Evolutionary conservation across 2,888 invertebrate genomes (phyloP).

Genomic region (Melanchra persicariae): DNA sequence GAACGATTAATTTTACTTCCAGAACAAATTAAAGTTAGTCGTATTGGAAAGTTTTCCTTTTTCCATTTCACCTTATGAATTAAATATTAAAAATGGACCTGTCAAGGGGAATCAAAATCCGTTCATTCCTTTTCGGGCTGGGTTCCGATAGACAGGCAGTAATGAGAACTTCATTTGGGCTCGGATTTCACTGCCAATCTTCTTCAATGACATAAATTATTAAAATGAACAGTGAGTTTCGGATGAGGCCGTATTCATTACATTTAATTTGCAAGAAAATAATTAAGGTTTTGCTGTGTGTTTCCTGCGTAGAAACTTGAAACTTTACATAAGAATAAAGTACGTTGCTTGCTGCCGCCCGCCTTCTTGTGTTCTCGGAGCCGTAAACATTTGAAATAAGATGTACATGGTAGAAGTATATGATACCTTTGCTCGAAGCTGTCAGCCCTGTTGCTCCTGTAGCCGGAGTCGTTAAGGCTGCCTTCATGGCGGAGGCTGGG

Average conservation of each 20-base stretch:
- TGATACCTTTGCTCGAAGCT: slow-evolving; percentile 96
- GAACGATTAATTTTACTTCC: slow-evolving; percentile 47
- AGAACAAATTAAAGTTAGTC: slow-evolving; percentile 56
- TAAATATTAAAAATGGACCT: slow-evolving; percentile 71
- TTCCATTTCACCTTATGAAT: slow-evolving; percentile 64
- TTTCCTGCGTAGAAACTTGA: background rate
- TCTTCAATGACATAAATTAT: slow-evolving; percentile 70
- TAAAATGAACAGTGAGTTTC: slow-evolving; percentile 69
- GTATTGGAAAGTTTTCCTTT: slow-evolving; percentile 52
- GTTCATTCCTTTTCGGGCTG: slow-evolving; percentile 69
- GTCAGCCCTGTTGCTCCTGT: slow-evolving; percentile 96
- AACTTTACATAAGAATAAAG: background rate
- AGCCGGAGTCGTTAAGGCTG: slow-evolving; percentile 96
- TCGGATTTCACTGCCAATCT: slow-evolving; percentile 70
- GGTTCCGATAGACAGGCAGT: slow-evolving; percentile 70
- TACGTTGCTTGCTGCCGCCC: background rate
- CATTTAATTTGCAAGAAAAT: slow-evolving; percentile 43
- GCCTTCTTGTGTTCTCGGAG: background rate
- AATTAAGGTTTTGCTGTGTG: background rate
- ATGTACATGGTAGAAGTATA: slow-evolving; percentile 17
- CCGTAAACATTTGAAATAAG: slow-evolving; percentile 4
- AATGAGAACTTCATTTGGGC: slow-evolving; percentile 74
- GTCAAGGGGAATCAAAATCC: slow-evolving; percentile 71
- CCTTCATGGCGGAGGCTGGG: slow-evolving; percentile 96
- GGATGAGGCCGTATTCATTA: slow-evolving; percentile 56